phyloP scores from a whole-genome alignment of 2,797 vertebrate species.

The Hylomyscus alleni region DNA sequence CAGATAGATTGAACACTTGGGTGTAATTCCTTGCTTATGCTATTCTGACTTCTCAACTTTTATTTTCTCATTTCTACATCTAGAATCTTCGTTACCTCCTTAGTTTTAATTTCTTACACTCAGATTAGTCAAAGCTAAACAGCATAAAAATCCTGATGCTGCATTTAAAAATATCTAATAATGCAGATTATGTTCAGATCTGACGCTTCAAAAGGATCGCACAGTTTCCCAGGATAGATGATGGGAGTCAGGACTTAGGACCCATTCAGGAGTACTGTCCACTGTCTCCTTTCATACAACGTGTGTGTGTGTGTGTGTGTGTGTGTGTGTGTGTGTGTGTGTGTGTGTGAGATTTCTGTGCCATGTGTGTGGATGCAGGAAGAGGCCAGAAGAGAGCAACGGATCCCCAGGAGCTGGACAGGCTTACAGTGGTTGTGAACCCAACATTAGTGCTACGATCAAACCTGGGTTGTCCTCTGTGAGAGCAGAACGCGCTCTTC shows the following conservation, averaged over 20 bases:
- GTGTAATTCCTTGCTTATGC: background rate
- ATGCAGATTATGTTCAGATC: background rate
- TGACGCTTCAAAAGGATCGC: background rate
- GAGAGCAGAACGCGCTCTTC: background rate
- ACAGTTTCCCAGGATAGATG: background rate
- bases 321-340: background rate
- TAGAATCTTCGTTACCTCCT: background rate
- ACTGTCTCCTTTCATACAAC: background rate
- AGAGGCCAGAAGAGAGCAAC: background rate
- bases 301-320: background rate
- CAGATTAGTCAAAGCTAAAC: background rate
- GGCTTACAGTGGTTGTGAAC: background rate
- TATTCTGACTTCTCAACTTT: background rate
- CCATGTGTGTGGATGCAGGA: no score
- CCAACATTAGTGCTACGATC: background rate
- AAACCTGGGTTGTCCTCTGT: background rate
- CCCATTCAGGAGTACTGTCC: background rate
- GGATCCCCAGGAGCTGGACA: background rate
- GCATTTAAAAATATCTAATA: background rate
- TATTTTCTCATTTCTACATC: background rate
- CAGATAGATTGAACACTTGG: background rate
- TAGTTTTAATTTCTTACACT: constrained; percentile 53
- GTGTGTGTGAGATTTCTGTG: background rate
- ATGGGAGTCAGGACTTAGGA: background rate
- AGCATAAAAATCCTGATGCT: background rate